Conservation (phyloP, 2,888 invertebrate species). For the Caenorhabditis sp. region DNA sequence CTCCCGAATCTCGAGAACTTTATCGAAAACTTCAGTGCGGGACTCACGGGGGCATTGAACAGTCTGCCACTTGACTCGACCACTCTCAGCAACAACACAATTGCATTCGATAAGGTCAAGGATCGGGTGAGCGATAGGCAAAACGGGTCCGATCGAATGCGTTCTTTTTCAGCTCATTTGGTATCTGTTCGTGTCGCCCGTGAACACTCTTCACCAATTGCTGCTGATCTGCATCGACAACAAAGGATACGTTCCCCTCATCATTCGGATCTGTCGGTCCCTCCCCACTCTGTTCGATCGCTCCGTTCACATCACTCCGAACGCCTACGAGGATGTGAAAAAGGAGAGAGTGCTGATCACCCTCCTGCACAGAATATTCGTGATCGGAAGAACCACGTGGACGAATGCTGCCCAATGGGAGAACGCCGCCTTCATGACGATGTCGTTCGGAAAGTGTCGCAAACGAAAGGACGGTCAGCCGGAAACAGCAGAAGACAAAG, state of each 20-base stretch:
- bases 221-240: constrained; percentile 30
- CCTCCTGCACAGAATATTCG: constrained; percentile 19
- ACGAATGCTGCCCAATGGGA: constrained; percentile 25
- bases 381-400: constrained; percentile 29
- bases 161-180: constrained; percentile 28
- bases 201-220: constrained; percentile 28
- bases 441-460: constrained; percentile 26
- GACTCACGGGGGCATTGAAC: constrained; percentile 34
- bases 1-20: constrained; percentile 46
- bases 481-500: constrained; percentile 2
- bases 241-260: constrained; percentile 29
- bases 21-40: constrained; percentile 33
- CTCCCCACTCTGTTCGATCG: constrained; percentile 27
- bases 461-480: constrained; percentile 26
- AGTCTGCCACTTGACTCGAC: constrained; percentile 26
- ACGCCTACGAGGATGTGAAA: neutral
- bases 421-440: constrained; percentile 25
- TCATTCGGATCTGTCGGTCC: constrained; percentile 30
- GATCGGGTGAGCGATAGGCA: constrained; percentile 18
- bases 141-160: neutral
- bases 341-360: constrained; percentile 27
- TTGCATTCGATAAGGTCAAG: constrained; percentile 20
- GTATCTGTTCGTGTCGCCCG: constrained; percentile 42
- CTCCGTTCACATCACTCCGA: constrained; percentile 9
- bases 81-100: constrained; percentile 17